Conservation (phyloP, 2,888 invertebrate species). For the Pheosia gnoma region DNA sequence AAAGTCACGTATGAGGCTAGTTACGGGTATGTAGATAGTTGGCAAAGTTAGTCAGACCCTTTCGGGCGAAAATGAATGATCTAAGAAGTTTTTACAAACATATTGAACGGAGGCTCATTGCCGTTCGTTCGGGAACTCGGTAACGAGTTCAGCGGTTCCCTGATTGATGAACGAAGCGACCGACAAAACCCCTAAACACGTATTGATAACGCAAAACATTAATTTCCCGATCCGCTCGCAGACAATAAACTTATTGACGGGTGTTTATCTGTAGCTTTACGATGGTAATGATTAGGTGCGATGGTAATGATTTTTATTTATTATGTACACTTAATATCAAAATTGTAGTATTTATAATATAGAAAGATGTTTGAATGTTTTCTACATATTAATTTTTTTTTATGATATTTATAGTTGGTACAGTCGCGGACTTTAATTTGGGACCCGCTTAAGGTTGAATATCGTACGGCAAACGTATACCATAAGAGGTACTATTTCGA, state of each 20-base stretch:
- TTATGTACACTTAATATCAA: background rate
- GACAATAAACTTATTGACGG: constrained; percentile 50
- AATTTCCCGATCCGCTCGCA: constrained; percentile 53
- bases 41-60: constrained; percentile 45
- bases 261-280: constrained; percentile 42
- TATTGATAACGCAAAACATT: constrained; percentile 70
- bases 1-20: constrained; percentile 49
- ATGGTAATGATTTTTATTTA: background rate
- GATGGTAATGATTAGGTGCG: constrained; percentile 32
- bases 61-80: constrained; percentile 77
- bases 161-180: constrained; percentile 73
- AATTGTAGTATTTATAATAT: background rate
- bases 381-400: no score
- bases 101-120: constrained; percentile 66
- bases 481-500: no score
- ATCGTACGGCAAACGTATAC: no score
- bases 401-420: no score
- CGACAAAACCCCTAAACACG: constrained; percentile 53
- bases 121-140: constrained; percentile 68
- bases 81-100: constrained; percentile 76
- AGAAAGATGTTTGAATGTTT: no score
- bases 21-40: constrained; percentile 47
- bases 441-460: no score
- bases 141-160: constrained; percentile 75
- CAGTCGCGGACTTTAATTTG: no score